Percentiles rank a stretch among this genome's conserved stretches.
Conservation (phyloP, 2,797 vertebrate genomes). For the Pseudomugil tenellus region DNA sequence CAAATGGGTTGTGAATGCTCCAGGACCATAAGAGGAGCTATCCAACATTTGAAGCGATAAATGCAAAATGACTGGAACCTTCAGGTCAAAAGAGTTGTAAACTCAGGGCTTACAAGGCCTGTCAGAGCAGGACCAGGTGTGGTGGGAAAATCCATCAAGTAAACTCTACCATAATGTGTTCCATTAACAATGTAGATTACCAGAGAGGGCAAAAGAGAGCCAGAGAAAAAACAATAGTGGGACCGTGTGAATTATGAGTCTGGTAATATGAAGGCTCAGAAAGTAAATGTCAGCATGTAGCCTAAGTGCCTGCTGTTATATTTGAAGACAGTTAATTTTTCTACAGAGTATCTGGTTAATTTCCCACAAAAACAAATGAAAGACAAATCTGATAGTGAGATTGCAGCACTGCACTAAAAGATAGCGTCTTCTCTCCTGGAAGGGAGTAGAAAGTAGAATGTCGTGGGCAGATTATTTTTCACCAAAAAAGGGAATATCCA, state of each 20-base stretch:
- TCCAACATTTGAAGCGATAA: slow-evolving; percentile 49
- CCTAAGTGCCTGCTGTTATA: slow-evolving; percentile 51
- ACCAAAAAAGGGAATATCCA: slow-evolving; percentile 47
- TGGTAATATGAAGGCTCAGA: slow-evolving; percentile 51
- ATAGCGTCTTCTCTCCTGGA: slow-evolving; percentile 36
- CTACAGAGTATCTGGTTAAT: slow-evolving; percentile 28
- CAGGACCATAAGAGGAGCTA: slow-evolving; percentile 36
- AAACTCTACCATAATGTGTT: slow-evolving; percentile 30
- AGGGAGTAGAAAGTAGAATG: slow-evolving; percentile 32
- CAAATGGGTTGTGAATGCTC: slow-evolving; percentile 45
- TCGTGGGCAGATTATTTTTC: slow-evolving; percentile 46
- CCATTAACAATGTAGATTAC: slow-evolving; percentile 6
- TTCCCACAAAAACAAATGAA: slow-evolving; percentile 39
- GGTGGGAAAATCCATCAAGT: slow-evolving; percentile 41
- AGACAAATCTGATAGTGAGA: slow-evolving; percentile 34
- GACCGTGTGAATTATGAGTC: slow-evolving; percentile 25
- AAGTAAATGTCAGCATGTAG: slow-evolving; percentile 62
- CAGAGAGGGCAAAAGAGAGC: background rate
- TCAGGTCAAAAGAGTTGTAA: slow-evolving; percentile 54
- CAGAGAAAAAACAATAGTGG: background rate
- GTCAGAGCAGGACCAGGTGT: slow-evolving; percentile 33
- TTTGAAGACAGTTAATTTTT: slow-evolving; percentile 56
- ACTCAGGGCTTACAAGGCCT: slow-evolving; percentile 48
- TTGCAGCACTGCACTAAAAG: slow-evolving; percentile 35
- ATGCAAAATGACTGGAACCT: slow-evolving; percentile 58